Evolutionary conservation across 2,797 vertebrate genomes (phyloP), one percentile per base, ranked within the genome.

Genomic region (Sebastes paucispinis): DNA sequence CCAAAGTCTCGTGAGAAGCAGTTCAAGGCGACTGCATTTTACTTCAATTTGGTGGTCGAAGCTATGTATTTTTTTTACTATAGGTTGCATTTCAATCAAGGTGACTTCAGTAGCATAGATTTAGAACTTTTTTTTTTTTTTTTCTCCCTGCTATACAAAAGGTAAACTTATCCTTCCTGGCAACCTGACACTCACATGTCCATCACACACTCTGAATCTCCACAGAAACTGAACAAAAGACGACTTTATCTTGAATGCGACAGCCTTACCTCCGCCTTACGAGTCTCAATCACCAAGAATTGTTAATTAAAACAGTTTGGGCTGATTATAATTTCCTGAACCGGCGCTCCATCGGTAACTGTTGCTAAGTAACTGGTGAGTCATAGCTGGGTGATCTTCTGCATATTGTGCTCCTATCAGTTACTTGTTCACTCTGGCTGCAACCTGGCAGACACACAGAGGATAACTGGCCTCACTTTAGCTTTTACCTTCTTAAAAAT

Each of bases 291-390:
- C 74, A 74, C 3, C 4, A 34, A 39, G n/a, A 79, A 71, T 3
- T 52, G 58, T 57, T 75, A 52, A 84, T 83, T 85, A 74, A 82
- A 85, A 73, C 63, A 34, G 68, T 73, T 83, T 77, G 36, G 54
- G 50, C 66, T 74, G 32, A 87, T 88, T 86, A 79, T 76, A 69
- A 79, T 82, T 83, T 79, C 74, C 11, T 43, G 5, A 81, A 77
- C 73, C 74, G 75, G 65, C 73, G 70, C 82, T 70, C 74, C 70
- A 83, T 63, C 79, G 14, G 47, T 54, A 74, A 76, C 84, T 88
- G 92, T 93, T 91, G 85, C 87, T 85, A 77, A 82, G 87, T 82
- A 85, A 92, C 89, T 58, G 76, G 68, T 86, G 85, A 88, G 75
- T 76, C 88, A 87, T 62, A 60, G 65, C 77, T 25, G 68, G 65